Percentiles rank a stretch among this genome's conserved stretches.
These are phyloP conservation scores for Typhlichthys eigenmanni DNA, from an alignment of 2,797 vertebrate genomes.

Conservation along the genomic window DNA sequence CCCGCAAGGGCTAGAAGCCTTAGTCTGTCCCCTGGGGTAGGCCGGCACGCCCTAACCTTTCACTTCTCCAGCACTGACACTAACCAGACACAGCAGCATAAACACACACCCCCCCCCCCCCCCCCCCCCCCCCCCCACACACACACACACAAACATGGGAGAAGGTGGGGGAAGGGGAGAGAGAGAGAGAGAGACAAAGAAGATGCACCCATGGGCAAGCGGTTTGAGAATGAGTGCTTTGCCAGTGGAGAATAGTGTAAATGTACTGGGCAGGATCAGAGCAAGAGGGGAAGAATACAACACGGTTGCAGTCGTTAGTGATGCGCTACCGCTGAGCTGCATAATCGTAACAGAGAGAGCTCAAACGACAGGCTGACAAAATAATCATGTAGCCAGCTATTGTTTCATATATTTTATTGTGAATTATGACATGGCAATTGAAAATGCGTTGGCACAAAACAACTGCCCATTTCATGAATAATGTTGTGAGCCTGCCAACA, in stretches of 20 bases:
- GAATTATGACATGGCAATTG: too few relatives aligned
- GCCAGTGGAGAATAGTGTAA: constrained; percentile 18
- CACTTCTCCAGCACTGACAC: constrained; percentile 61
- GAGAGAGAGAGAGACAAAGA: neutral
- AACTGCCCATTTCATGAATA: too few relatives aligned
- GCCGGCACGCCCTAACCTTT: constrained; percentile 55
- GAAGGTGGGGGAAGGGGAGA: constrained; percentile 7
- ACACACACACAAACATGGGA: neutral
- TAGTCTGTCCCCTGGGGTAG: constrained; percentile 51
- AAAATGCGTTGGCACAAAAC: too few relatives aligned
- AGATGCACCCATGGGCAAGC: neutral
- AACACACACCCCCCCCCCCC: constrained; percentile 40
- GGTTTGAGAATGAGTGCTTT: constrained; percentile 47
- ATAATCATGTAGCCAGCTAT: too few relatives aligned
- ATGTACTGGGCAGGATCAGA: constrained; percentile 9
- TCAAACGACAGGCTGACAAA: too few relatives aligned
- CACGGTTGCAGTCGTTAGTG: too few relatives aligned
- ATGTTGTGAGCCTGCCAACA: too few relatives aligned
- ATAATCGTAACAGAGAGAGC: too few relatives aligned
- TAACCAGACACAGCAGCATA: constrained; percentile 70
- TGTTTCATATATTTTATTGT: too few relatives aligned
- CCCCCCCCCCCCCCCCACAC: constrained; percentile 23
- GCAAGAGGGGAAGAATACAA: constrained; percentile 25
- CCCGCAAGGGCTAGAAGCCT: constrained; percentile 53
- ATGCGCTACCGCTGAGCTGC: too few relatives aligned